Percentiles rank a stretch among this genome's conserved stretches.
phyloP scores from a whole-genome alignment of 2,113 vertebrate genomes.

The Pomatorhinus ruficollis region DNA sequence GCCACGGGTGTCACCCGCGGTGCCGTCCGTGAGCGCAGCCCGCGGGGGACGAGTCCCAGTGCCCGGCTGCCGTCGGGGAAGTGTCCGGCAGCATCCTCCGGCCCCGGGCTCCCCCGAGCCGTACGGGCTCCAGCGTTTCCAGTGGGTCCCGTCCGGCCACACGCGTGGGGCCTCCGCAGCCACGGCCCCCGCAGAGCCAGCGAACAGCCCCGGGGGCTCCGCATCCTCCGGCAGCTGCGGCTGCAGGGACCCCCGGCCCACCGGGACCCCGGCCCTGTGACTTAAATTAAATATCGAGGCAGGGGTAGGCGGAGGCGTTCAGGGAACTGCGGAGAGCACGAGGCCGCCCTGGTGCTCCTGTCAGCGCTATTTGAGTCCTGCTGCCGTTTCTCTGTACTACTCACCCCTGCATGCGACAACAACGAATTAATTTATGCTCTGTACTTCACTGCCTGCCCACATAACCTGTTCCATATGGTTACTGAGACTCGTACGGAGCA shows the following conservation, averaged over 20 bases:
- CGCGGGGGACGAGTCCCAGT: neutral
- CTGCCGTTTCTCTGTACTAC: neutral
- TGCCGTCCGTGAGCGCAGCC: neutral
- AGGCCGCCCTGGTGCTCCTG: neutral
- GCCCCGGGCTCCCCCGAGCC: neutral
- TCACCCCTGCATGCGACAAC: neutral
- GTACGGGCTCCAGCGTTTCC: neutral
- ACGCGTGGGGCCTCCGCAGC: neutral
- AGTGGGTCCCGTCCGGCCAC: neutral
- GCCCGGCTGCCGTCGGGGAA: neutral
- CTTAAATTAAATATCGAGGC: neutral
- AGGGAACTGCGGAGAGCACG: neutral
- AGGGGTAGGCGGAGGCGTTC: neutral
- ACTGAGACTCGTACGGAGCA: neutral
- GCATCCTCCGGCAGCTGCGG: neutral
- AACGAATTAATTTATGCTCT: neutral
- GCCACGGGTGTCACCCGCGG: neutral
- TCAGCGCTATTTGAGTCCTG: neutral
- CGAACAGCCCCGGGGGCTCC: too few species aligned
- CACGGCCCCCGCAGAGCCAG: neutral
- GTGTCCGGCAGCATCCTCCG: accelerated
- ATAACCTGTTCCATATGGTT: neutral
- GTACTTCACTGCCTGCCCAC: neutral
- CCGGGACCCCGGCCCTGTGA: neutral
- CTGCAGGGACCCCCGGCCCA: neutral